Evolutionary conservation across 2,113 vertebrate species (phyloP), one percentile per base, ranked within the genome.

Genomic region (Ginglymostoma cirratum): DNA sequence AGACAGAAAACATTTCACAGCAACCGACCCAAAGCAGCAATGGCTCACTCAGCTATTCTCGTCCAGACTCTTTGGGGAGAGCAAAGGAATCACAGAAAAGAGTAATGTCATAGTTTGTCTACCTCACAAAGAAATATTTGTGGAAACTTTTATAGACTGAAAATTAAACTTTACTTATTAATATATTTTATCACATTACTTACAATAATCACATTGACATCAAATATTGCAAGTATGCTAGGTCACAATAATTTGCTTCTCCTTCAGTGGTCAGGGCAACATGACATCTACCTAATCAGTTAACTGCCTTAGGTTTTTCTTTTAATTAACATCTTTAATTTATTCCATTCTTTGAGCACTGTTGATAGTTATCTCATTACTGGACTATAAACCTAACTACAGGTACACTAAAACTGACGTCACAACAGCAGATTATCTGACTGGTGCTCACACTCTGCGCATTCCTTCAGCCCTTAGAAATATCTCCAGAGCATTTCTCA

Each of bases 331-430:
- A 42, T 61, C 55, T 55, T 61, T 94, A 70, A 94, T 67, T 70
- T 94, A 94, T 94, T 94, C 92, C 67, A 70, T 27, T 27, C 66
- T 70, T 69, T 70, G 38, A 70, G 92, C 23, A 69, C 92, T 38
- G n/a, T 21, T 42, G 92, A 94, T 42, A 42, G 48, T 48, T 48
- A 48, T 48, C 3, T 48, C 48, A 48, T 48, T 48, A 48, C 48
- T 48, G 48, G 48, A 48, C 48, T 48, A 3, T 48, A 48, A 48
- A 69, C 69, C 45, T 69, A 69, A 45, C 92, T 94, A 70, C 38
- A 94, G 38, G 14, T 1, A 70, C 55, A 69, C 65, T 17, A 90
- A 61, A 90, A 61, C 23, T 90, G 52, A 61, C 30, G 30, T 90
- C 52, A 90, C 87, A 8, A 61, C 52, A 61, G 55, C n/a, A 94